These are phyloP conservation scores for Axis porcinus DNA, from an alignment of 2,113 vertebrate genomes.

Conservation along the genomic window DNA sequence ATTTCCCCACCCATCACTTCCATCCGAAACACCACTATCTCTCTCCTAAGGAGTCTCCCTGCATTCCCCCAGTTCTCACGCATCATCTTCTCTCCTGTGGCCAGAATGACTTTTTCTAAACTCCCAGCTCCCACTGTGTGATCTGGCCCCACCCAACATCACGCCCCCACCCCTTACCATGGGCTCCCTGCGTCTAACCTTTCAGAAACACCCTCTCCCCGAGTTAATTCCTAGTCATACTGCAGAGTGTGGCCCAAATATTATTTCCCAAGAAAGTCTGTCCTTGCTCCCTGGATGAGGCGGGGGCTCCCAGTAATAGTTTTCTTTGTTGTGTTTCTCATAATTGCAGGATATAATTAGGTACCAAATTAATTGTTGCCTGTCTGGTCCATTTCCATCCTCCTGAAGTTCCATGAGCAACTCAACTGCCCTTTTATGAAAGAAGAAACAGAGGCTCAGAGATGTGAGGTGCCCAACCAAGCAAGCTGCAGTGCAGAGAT, in stretches of 20 bases:
- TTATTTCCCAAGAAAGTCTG: background rate
- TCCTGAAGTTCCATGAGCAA: background rate
- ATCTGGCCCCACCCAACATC: background rate
- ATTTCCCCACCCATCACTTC: background rate
- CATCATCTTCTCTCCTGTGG: background rate
- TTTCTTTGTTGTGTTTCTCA: background rate
- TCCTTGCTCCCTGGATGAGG: background rate
- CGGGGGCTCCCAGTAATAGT: background rate
- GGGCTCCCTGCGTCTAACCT: background rate
- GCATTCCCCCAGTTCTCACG: background rate
- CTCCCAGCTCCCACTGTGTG: rapidly evolving
- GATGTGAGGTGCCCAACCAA: background rate
- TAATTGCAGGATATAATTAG: background rate
- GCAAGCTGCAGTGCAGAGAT: background rate
- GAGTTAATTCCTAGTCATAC: background rate
- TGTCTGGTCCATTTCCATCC: background rate
- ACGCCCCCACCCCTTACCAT: background rate
- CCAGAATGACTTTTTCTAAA: background rate
- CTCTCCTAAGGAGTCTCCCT: background rate
- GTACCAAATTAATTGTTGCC: too few species aligned
- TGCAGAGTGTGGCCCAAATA: background rate
- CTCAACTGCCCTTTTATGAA: background rate
- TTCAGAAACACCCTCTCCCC: background rate
- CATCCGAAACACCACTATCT: too few species aligned
- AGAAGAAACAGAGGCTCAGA: background rate